phyloP scores from a whole-genome alignment of 2,888 invertebrate genomes.

The Pseudoips prasinana region DNA sequence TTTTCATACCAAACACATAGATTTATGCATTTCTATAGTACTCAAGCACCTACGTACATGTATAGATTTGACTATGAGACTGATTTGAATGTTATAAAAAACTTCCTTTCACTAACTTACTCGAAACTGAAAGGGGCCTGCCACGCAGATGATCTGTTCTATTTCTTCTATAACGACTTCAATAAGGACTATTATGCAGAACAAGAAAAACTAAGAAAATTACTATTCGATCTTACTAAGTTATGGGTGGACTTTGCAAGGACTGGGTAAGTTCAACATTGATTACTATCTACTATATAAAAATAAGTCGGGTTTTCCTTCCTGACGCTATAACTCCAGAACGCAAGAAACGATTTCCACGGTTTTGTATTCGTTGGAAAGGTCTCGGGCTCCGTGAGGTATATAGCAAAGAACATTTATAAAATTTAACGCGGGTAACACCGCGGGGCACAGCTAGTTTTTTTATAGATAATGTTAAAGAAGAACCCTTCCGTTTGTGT shows the following conservation, averaged over 20 bases:
- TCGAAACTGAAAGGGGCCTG: conserved; percentile 52
- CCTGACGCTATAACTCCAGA: too few relatives aligned
- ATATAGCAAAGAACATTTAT: too few relatives aligned
- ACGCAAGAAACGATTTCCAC: too few relatives aligned
- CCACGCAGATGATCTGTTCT: conserved; percentile 74
- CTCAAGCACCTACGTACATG: conserved; percentile 41
- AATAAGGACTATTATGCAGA: conserved; percentile 52
- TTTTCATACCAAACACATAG: conserved; percentile 49
- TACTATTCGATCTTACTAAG: conserved; percentile 57
- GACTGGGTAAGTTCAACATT: conserved; percentile 62
- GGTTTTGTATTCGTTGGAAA: too few relatives aligned
- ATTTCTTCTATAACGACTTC: conserved; percentile 58
- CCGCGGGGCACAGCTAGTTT: too few relatives aligned
- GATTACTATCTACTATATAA: too few relatives aligned
- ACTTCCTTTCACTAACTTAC: not conserved
- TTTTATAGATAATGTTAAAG: not conserved
- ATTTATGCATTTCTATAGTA: conserved; percentile 45
- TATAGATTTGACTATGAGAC: conserved; percentile 55
- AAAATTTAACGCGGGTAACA: too few relatives aligned
- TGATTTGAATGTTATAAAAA: conserved; percentile 55
- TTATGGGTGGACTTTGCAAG: conserved; percentile 73
- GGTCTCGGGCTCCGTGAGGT: too few relatives aligned
- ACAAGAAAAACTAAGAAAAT: conserved; percentile 45
- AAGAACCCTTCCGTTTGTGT: not conserved
- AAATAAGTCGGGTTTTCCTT: too few relatives aligned